Base-by-base conservation (phyloP, 2,888 invertebrate species). In the Itoplectis maculator region DNA sequence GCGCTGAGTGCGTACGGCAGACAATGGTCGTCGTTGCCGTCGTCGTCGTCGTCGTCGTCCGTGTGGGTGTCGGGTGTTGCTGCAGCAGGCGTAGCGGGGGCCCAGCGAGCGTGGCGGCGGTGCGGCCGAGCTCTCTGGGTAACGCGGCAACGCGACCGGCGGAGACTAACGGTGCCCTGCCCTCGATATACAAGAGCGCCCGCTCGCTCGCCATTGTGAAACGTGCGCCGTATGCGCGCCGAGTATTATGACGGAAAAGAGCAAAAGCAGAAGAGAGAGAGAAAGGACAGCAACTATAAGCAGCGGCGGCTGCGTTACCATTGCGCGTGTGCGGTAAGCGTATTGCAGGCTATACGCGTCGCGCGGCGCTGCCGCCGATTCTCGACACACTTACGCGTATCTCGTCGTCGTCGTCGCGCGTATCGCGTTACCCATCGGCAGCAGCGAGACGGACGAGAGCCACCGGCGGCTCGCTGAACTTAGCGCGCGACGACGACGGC, bases 111-210 rank as follows among this genome's bases (percentile, higher is more conserved):
- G 47, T 40, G 35, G 72, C 45, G n/a, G 3, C 61, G 83, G 79
- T 80, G 79, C n/a, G n/a, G 73, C 68, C 63, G 79, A 82, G 84
- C 73, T 81, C 65, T 84, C 88, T 87, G 88, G 88, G 90, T 90
- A 90, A 90, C 89, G 87, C 89, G 90, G 89, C 88, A 89, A 89
- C 87, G 88, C 87, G 88, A 87, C 87, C 89, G 88, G 88, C 89
- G 88, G 85, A 5, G 89, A 84, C 89, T 91, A 91, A 91, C 91
- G 91, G 91, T 91, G 90, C 88, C 88, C 88, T 91, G 91, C 89
- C 91, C 91, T 90, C 90, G 90, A 91, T 91, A 90, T 87, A 89
- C 75, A 65, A 78, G 49, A 80, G 72, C 63, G 29, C 29, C 29
- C 29, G 29, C 29, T 2, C 29, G 56, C 40, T 51, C 88, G 89